Base-by-base conservation (phyloP, 2,113 vertebrate species). In the Tachysurus fulvidraco region DNA sequence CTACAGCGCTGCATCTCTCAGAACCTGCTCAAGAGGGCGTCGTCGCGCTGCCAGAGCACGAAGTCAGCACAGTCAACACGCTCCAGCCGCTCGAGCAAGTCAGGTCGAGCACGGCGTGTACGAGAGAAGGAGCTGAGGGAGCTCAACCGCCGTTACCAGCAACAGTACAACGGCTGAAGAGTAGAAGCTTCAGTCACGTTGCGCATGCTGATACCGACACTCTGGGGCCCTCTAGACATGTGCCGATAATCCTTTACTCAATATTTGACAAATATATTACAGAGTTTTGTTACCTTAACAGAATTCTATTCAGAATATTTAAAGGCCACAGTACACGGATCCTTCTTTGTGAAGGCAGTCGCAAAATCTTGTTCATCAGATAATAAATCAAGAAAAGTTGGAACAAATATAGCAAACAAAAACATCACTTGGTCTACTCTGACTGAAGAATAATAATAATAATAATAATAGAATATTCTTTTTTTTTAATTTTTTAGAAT, bases 21-120 rank as follows among this genome's bases (percentile, higher is more conserved):
- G 86, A 99, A 99, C 94, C 97, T 99, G 84, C 96, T 98, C 91
- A 99, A 98, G 93, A 95, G 98, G 11, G 98, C 97, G 0, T 99
- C 98, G 0, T 99, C 98, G 0, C 97, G 98, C 92, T 99, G 98
- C 94, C 98, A 99, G 92, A 99, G 98, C 95, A 99, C 97, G 92
- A 99, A 99, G 89, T 99, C 98, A 0, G 95, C 97, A 0, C 98
- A 99, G 93, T 99, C 98, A 87, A 98, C 96, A 0, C 97, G 96
- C 84, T 98, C 97, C 89, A 98, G 95, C 93, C 97, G 98, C 88
- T 99, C 98, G 62, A 99, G 97, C 84, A 98, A 97, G 6, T 99
- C 98, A 94, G 99, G 96, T 92, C 98, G 98, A 85, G 97, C 97
- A 0, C 96, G 98, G n/a, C 95, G 97, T 0, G 97, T 96, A 19